These are phyloP conservation scores for Lasioglossum baleicum DNA, from an alignment of 1,140 invertebrate genomes.

Conservation along the genomic window DNA sequence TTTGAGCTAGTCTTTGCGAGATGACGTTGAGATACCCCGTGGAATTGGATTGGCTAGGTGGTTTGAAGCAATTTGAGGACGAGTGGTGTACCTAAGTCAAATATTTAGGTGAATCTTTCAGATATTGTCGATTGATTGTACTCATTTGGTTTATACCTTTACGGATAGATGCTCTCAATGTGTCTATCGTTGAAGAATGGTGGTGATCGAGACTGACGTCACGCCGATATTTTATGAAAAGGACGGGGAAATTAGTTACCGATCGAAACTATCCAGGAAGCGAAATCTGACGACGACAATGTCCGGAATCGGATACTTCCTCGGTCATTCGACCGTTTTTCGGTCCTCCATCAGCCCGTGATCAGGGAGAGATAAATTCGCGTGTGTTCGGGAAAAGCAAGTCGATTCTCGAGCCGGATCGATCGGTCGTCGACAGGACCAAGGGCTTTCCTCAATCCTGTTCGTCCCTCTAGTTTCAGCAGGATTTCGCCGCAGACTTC, in stretches of 20 bases:
- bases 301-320: slow-evolving; percentile 36
- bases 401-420: neutral
- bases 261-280: slow-evolving; percentile 59
- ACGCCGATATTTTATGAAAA: slow-evolving; percentile 53
- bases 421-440: slow-evolving; percentile 12
- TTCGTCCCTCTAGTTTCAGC: slow-evolving; percentile 8
- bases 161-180: too few species aligned
- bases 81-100: too few species aligned
- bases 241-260: slow-evolving; percentile 56
- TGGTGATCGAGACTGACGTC: too few species aligned
- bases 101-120: too few species aligned
- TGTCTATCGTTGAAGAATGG: too few species aligned
- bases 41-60: too few species aligned
- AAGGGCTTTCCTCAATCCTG: neutral
- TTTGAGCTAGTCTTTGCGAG: too few species aligned
- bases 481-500: slow-evolving; percentile 30
- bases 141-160: too few species aligned
- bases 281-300: slow-evolving; percentile 58
- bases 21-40: too few species aligned
- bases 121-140: too few species aligned
- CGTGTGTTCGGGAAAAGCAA: neutral
- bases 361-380: neutral
- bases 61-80: too few species aligned
- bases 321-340: slow-evolving; percentile 23
- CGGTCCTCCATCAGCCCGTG: neutral